Conservation (phyloP, 2,113 vertebrate genomes). For the Xiphophorus hellerii region DNA sequence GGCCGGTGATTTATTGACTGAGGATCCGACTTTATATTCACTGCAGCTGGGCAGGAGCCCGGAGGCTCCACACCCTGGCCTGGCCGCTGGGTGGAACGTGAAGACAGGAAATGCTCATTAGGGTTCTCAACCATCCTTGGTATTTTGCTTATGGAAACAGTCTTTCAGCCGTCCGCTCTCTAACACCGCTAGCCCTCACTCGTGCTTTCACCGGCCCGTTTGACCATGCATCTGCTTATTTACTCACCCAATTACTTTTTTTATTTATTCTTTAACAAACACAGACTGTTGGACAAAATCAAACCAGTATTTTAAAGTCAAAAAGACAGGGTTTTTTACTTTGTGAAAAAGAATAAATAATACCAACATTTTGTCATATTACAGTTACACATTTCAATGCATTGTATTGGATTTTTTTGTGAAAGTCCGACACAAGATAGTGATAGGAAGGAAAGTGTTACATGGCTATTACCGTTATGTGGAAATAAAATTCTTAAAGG, state of each 20-base stretch:
- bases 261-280: not conserved
- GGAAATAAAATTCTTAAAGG: too few relatives aligned
- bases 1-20: slow-evolving; percentile 61
- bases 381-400: too few relatives aligned
- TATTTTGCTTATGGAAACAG: not conserved
- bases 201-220: not conserved
- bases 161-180: not conserved
- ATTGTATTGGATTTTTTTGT: too few relatives aligned
- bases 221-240: not conserved
- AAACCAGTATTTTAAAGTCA: not conserved
- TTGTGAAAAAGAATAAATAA: not conserved
- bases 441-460: too few relatives aligned
- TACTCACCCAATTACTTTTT: not conserved
- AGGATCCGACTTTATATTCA: slow-evolving; percentile 43
- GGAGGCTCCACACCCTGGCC: slow-evolving; percentile 20
- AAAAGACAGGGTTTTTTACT: not conserved
- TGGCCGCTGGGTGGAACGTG: not conserved
- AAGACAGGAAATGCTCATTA: slow-evolving; percentile 10
- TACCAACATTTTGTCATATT: not conserved
- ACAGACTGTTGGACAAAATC: not conserved
- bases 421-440: too few relatives aligned
- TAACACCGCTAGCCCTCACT: not conserved
- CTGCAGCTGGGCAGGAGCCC: slow-evolving; percentile 31
- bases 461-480: too few relatives aligned
- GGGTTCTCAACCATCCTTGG: slow-evolving; percentile 5